A percentile compares a stretch with the other conserved stretches of the same genome.
These are phyloP conservation scores for Gymnorhina tibicen DNA, from an alignment of 2,113 vertebrate genomes.

Conservation along the genomic window DNA sequence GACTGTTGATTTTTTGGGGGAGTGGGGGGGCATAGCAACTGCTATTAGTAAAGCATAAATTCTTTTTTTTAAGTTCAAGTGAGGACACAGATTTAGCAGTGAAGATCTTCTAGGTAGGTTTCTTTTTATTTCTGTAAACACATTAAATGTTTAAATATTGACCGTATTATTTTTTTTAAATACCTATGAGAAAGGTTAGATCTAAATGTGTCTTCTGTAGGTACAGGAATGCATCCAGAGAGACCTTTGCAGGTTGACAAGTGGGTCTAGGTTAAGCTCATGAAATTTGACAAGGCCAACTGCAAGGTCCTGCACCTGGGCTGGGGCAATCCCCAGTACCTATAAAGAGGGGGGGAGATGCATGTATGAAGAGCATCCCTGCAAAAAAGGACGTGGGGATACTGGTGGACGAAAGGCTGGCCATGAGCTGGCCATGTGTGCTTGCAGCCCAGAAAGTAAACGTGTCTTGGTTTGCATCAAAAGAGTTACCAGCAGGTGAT, in stretches of 20 bases:
- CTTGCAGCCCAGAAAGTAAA: not conserved
- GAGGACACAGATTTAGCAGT: not conserved
- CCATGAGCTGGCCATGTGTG: rapidly evolving
- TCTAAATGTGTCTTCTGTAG: not conserved
- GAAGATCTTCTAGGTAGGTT: not conserved
- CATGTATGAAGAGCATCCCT: not conserved
- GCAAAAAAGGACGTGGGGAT: not conserved
- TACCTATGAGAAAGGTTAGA: not conserved
- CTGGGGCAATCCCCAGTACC: rapidly evolving
- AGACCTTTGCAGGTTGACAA: not conserved
- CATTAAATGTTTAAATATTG: not conserved
- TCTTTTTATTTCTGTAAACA: not conserved
- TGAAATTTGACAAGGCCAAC: not conserved
- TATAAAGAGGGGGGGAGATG: not conserved
- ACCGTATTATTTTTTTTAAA: not conserved
- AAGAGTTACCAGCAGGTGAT: not conserved
- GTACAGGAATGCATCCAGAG: not conserved
- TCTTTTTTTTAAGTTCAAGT: not conserved
- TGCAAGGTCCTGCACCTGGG: not conserved
- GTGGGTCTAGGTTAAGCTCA: not conserved
- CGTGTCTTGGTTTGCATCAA: rapidly evolving
- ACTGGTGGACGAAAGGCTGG: not conserved
- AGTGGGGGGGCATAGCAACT: too few relatives aligned
- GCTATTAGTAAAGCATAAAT: not conserved
- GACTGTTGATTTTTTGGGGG: not conserved